Evolutionary conservation across 2,113 vertebrate genomes (phyloP).

Genomic region (Ictidomys tridecemlineatus): DNA sequence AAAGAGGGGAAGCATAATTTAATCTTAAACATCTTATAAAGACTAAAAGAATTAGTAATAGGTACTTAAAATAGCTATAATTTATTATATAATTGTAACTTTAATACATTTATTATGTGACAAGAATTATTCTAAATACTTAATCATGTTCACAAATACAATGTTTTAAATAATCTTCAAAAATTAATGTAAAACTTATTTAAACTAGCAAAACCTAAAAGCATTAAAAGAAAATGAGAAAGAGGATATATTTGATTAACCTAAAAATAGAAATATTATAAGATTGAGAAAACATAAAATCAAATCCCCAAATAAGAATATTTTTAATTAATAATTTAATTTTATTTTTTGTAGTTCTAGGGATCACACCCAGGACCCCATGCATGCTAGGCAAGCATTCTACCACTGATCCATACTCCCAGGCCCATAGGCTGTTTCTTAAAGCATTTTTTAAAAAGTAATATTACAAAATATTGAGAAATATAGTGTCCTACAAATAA

Average conservation of each 20-base stretch:
- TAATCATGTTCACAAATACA: background rate
- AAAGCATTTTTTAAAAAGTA: background rate
- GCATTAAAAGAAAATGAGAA: slow-evolving; percentile 26
- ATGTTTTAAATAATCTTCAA: background rate
- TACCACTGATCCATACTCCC: too few species aligned
- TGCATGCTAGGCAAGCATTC: too few species aligned
- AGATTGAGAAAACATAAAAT: background rate
- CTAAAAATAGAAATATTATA: background rate
- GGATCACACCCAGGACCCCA: too few species aligned
- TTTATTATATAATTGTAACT: too few species aligned
- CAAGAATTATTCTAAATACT: background rate
- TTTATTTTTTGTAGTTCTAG: too few species aligned
- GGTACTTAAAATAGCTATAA: background rate
- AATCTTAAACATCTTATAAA: background rate
- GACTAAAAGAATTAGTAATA: background rate
- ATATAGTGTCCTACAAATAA: background rate
- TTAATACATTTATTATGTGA: background rate
- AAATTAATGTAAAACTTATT: background rate
- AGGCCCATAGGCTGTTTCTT: too few species aligned
- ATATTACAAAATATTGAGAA: background rate
- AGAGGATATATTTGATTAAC: background rate
- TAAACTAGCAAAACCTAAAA: background rate
- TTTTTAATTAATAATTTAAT: background rate
- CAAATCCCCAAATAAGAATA: background rate
- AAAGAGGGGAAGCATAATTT: background rate